Evolutionary conservation across 2,113 vertebrate species (phyloP).

Genomic region (Thalassoma bifasciatum): DNA sequence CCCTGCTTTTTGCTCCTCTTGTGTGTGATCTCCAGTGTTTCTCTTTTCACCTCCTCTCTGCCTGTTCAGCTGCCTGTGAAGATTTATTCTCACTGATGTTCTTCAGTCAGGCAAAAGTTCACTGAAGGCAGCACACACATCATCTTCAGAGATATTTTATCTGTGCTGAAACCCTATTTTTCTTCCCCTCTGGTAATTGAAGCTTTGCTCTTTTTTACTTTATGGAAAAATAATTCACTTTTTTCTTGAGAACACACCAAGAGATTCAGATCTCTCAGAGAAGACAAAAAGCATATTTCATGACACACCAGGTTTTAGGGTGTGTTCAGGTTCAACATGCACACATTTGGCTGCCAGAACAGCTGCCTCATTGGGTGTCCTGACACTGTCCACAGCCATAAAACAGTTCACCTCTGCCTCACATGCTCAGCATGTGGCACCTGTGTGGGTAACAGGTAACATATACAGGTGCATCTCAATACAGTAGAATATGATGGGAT

Average conservation of each 20-base stretch:
- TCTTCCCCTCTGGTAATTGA: background rate
- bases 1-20: background rate
- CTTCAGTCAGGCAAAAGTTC: slow-evolving; percentile 35
- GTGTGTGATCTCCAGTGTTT: slow-evolving; percentile 27
- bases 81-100: slow-evolving; percentile 43
- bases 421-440: too few relatives aligned
- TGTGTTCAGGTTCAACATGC: background rate
- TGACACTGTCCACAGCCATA: background rate
- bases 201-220: background rate
- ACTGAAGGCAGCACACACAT: slow-evolving; percentile 2
- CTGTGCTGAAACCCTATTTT: slow-evolving; percentile 4
- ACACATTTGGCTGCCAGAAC: background rate
- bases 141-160: slow-evolving; percentile 1
- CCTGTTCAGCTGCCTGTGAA: slow-evolving; percentile 33
- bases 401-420: too few relatives aligned
- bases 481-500: too few relatives aligned
- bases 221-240: background rate
- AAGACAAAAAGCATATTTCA: background rate
- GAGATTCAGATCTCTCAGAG: background rate
- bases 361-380: background rate
- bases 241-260: background rate
- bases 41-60: slow-evolving; percentile 5
- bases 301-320: background rate
- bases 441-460: too few relatives aligned
- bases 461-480: too few relatives aligned